A percentile compares a stretch with the other conserved stretches of the same genome.
Conservation (phyloP, 1,140 invertebrate species). For the Drosophila murphyi region DNA sequence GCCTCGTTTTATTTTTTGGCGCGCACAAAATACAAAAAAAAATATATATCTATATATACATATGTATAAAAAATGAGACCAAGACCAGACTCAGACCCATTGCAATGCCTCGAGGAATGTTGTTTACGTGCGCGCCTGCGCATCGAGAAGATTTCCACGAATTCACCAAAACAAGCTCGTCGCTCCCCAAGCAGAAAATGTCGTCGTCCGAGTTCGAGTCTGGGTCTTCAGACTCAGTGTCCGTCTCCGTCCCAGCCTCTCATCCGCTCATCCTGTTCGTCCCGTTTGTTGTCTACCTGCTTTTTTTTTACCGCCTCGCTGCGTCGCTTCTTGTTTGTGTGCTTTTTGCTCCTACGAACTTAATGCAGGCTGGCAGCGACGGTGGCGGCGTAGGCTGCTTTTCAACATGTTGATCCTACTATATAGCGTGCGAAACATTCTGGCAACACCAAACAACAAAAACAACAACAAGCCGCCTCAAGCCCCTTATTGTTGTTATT, state of each 20-base stretch:
- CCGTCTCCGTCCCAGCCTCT: not conserved
- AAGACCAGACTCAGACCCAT: conserved; percentile 17
- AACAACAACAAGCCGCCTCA: conserved; percentile 44
- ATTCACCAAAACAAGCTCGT: conserved; percentile 46
- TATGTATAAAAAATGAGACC: conserved; percentile 32
- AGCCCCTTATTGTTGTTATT: conserved; percentile 55
- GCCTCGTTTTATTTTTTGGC: conserved; percentile 63
- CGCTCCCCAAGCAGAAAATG: conserved; percentile 25
- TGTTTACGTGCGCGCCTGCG: conserved; percentile 81
- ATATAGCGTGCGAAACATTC: conserved; percentile 66
- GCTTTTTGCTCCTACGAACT: conserved; percentile 70
- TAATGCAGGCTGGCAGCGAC: conserved; percentile 5
- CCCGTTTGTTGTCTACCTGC: conserved; percentile 72
- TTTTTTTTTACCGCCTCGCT: conserved; percentile 48
- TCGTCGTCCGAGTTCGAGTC: conserved; percentile 54
- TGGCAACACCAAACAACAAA: conserved; percentile 71
- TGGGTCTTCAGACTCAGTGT: not conserved
- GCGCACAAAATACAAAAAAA: conserved; percentile 42
- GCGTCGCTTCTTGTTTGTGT: conserved; percentile 80
- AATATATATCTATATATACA: not conserved
- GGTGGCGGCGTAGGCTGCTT: conserved; percentile 45
- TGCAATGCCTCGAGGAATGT: conserved; percentile 73
- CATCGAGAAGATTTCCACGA: conserved; percentile 72
- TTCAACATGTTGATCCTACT: conserved; percentile 80
- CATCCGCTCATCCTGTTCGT: conserved; percentile 70